These are phyloP conservation scores for Anthoptus insignis DNA, from an alignment of 2,888 invertebrate species.

Conservation along the genomic window DNA sequence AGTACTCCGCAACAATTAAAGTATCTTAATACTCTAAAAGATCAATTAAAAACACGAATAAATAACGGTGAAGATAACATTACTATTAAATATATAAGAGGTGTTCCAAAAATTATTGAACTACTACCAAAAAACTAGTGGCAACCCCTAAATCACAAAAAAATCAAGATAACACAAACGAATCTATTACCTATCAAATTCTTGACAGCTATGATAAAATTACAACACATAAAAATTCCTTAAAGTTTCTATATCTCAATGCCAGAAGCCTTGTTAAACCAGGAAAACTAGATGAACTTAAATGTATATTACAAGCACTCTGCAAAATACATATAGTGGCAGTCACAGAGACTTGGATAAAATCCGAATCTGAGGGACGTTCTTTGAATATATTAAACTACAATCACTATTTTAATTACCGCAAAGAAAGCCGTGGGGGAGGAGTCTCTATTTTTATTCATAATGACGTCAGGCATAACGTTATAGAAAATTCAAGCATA, in stretches of 20 bases:
- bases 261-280: background rate
- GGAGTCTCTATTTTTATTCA: too few relatives aligned
- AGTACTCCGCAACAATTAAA: too few relatives aligned
- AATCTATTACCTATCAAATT: background rate
- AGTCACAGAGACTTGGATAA: background rate
- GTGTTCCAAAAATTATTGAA: background rate
- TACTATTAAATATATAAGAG: too few relatives aligned
- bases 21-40: too few relatives aligned
- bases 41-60: too few relatives aligned
- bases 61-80: too few relatives aligned
- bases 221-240: background rate
- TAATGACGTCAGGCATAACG: too few relatives aligned
- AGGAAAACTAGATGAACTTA: constrained; percentile 1
- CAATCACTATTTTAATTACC: too few relatives aligned
- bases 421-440: too few relatives aligned
- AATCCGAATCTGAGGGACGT: too few relatives aligned
- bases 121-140: background rate
- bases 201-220: background rate
- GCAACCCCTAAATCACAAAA: background rate
- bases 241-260: background rate
- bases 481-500: too few relatives aligned
- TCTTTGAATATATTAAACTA: too few relatives aligned
- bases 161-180: background rate
- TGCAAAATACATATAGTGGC: background rate
- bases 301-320: background rate